A percentile compares a stretch with the other conserved stretches of the same genome.
phyloP scores from a whole-genome alignment of 2,888 invertebrate species.

The Orthonychiurus folsomi region DNA sequence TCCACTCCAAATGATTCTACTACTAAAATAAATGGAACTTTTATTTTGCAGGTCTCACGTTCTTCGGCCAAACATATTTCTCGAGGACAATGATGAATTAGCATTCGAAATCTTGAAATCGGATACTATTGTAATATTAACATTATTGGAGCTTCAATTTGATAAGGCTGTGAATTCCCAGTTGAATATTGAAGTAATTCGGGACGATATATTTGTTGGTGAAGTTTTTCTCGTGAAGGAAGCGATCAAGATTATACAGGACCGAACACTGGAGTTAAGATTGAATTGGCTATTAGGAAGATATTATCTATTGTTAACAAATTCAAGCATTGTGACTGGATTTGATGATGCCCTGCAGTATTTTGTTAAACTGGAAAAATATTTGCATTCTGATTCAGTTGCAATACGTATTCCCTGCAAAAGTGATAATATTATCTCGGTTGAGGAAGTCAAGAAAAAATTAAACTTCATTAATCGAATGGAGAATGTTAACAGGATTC shows the following conservation, averaged over 20 bases:
- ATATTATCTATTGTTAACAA: slow-evolving; percentile 12
- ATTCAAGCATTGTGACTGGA: slow-evolving; percentile 6
- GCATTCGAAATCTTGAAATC: not conserved
- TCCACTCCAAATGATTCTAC: too few relatives aligned
- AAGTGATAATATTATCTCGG: slow-evolving; percentile 30
- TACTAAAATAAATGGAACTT: too few relatives aligned
- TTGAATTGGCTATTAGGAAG: slow-evolving; percentile 18
- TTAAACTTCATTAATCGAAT: slow-evolving; percentile 26
- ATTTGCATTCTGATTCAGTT: not conserved
- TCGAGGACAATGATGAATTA: not conserved
- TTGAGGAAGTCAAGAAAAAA: slow-evolving; percentile 54
- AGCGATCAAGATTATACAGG: not conserved
- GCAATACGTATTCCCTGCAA: slow-evolving; percentile 19
- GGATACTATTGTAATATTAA: slow-evolving; percentile 2
- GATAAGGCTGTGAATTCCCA: too few relatives aligned
- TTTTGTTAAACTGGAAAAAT: slow-evolving; percentile 8
- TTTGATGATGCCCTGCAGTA: slow-evolving; percentile 11
- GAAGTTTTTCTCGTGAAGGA: not conserved
- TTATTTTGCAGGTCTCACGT: too few relatives aligned
- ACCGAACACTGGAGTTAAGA: not conserved
- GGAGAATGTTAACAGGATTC: slow-evolving; percentile 33
- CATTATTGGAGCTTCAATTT: not conserved
- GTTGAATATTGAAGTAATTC: not conserved
- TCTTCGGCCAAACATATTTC: not conserved
- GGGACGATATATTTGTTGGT: not conserved